Conservation (phyloP, 2,797 vertebrate genomes). For the Lacerta agilis region DNA sequence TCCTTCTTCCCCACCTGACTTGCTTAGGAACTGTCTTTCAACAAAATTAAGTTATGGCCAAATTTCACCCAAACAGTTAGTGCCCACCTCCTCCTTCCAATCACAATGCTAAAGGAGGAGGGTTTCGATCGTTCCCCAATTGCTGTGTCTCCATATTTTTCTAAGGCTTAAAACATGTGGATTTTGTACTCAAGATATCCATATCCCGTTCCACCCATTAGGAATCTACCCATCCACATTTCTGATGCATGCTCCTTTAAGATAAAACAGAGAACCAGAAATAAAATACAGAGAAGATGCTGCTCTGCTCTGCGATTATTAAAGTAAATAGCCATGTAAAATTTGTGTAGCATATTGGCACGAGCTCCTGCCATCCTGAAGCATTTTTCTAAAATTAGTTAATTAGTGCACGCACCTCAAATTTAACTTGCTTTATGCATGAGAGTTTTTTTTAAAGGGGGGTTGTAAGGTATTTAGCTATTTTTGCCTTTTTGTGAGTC, state of each 20-base stretch:
- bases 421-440: constrained; percentile 54
- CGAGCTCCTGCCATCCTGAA: constrained; percentile 54
- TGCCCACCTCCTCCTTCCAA: background rate
- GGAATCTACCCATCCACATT: constrained; percentile 1
- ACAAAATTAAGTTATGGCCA: too few species aligned
- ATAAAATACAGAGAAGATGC: constrained; percentile 35
- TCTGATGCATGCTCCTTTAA: constrained; percentile 51
- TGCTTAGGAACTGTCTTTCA: too few species aligned
- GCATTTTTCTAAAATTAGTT: constrained; percentile 66
- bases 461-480: constrained; percentile 50
- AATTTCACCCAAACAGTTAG: too few species aligned
- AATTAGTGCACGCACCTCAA: constrained; percentile 58
- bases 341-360: constrained; percentile 59
- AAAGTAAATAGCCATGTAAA: constrained; percentile 66
- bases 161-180: background rate
- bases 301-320: constrained; percentile 57
- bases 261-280: constrained; percentile 45
- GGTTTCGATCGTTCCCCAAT: background rate
- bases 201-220: background rate
- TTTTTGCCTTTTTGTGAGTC: constrained; percentile 34
- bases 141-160: background rate
- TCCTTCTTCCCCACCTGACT: too few species aligned
- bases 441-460: background rate
- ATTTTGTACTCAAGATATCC: background rate
- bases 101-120: background rate